A percentile compares a stretch with the other conserved stretches of the same genome.
Conservation (phyloP, 2,797 vertebrate genomes). For the Oceanodroma leucorhoa region DNA sequence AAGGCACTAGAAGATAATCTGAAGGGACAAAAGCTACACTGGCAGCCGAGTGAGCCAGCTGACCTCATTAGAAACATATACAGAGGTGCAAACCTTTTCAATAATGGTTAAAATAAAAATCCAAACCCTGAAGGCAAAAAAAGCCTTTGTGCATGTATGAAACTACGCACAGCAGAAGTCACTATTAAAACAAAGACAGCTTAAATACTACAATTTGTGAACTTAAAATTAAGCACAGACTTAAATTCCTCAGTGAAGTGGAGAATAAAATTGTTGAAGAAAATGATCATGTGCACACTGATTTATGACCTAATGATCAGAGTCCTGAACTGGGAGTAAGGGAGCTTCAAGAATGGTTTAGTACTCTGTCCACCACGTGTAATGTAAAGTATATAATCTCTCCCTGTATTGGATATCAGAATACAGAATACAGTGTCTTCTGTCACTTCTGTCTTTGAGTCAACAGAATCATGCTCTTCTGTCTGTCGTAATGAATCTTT, state of each 20-base stretch:
- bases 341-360: background rate
- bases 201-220: background rate
- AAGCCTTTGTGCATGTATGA: background rate
- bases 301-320: background rate
- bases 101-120: accelerated
- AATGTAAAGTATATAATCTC: background rate
- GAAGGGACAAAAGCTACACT: background rate
- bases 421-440: background rate
- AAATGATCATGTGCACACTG: background rate
- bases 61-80: background rate
- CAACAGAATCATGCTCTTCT: background rate
- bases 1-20: background rate
- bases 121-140: background rate
- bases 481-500: background rate
- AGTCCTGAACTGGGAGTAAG: background rate
- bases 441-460: background rate
- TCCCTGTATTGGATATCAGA: background rate
- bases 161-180: background rate
- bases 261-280: background rate
- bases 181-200: background rate
- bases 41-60: background rate
- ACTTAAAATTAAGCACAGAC: background rate
- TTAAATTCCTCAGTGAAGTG: background rate
- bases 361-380: background rate
- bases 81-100: background rate